These are phyloP conservation scores for Selene dorsalis DNA, from an alignment of 2,797 vertebrate genomes.

Conservation along the genomic window DNA sequence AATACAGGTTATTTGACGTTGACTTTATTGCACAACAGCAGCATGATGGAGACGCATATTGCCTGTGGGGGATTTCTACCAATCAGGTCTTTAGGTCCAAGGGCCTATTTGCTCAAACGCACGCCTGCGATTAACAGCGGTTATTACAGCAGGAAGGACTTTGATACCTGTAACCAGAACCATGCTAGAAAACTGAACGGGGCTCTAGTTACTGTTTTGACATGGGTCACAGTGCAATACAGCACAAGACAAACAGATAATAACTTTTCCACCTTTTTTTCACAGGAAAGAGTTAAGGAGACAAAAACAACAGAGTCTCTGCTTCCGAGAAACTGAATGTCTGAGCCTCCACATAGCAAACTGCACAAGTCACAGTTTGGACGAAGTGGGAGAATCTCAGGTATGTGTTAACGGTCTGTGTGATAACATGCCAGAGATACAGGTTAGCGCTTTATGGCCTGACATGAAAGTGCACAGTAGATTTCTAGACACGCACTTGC, in stretches of 20 bases:
- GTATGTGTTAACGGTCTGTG: conserved; percentile 58
- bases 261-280: neutral
- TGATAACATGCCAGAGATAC: conserved; percentile 55
- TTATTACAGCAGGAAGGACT: conserved; percentile 63
- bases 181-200: neutral
- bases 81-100: conserved; percentile 32
- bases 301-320: neutral
- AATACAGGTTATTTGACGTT: conserved; percentile 11
- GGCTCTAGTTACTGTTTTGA: neutral
- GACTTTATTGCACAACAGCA: conserved; percentile 33
- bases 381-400: conserved; percentile 49
- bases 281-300: neutral
- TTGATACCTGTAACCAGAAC: conserved; percentile 62
- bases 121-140: conserved; percentile 48
- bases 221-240: neutral
- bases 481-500: conserved; percentile 26
- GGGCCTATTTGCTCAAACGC: conserved; percentile 60
- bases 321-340: neutral
- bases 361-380: conserved; percentile 10
- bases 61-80: neutral
- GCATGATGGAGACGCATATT: neutral
- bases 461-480: conserved; percentile 38
- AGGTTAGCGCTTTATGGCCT: conserved; percentile 41
- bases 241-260: conserved; percentile 1
- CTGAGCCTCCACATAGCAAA: conserved; percentile 12